Base-by-base conservation (phyloP, 2,113 vertebrate genomes). In the Tyto alba region DNA sequence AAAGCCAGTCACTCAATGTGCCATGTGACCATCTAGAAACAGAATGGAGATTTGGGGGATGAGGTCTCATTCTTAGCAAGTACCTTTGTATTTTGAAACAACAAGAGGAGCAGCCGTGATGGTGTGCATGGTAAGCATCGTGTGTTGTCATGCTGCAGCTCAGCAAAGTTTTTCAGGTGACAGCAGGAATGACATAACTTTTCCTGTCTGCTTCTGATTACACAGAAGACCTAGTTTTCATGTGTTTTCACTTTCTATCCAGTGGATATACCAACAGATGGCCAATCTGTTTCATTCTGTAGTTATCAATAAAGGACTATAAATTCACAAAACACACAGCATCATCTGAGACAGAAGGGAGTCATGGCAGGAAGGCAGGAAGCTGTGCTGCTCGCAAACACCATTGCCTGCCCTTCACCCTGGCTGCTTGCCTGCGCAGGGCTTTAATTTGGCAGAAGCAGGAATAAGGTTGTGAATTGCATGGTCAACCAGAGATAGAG, bases 391-490 rank as follows among this genome's bases (percentile, higher is more conserved):
- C 53, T 57, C 8, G 6, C 62, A 79, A 79, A 38, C 52, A 32
- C 23, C 53, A 36, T 60, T 27, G 23, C n/a, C 53, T 71, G 59
- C 43, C 43, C 50, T 79, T 85, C 67, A 22, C 23, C 40, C 40
- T 13, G 1, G 21, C 47, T 72, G 41, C 72, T 85, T 3, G 3
- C n/a, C 27, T 50, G 32, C 50, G n/a, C 41, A 64, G 63, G 47
- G 75, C 77, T 80, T 76, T 18, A 36, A 48, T 84, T 83, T 21
- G 71, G 29, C 59, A 93, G 63, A 92, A 88, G 16, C 36, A 90
- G 75, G 30, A 66, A 47, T 34, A 60, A 79, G 25, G 20, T 23
- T 72, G 50, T 32, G 16, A 6, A 1, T 66, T 75, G 43, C 34
- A 72, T 73, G 22, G 62, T 56, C 36, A 79, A 7, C 50, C 66